phyloP scores from a whole-genome alignment of 1,140 invertebrate genomes.

The Drosophila setifemur region DNA sequence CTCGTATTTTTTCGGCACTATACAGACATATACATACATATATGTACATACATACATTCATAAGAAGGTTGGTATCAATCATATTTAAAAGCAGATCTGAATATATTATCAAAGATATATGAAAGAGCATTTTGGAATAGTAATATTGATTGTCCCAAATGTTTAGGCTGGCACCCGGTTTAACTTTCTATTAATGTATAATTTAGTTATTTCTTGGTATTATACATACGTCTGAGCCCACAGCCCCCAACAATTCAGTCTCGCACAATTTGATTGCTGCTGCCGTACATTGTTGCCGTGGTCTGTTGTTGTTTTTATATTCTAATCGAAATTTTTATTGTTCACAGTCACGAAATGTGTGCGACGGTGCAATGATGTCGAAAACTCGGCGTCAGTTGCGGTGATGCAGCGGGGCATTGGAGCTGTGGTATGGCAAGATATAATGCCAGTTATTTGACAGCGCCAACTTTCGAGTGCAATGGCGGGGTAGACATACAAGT shows the following conservation, averaged over 20 bases:
- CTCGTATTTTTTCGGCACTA: no score
- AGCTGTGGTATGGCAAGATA: slow-evolving; percentile 7
- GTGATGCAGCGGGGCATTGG: slow-evolving; percentile 30
- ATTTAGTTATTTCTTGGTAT: slow-evolving; percentile 64
- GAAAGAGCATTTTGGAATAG: no score
- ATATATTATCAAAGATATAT: no score
- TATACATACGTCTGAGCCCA: slow-evolving; percentile 45
- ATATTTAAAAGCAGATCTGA: no score
- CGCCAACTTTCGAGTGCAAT: slow-evolving; percentile 66
- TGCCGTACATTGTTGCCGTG: slow-evolving; percentile 29
- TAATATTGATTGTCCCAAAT: no score
- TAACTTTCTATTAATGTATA: slow-evolving; percentile 79
- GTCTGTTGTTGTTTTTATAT: slow-evolving; percentile 70
- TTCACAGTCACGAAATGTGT: slow-evolving; percentile 71
- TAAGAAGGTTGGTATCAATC: no score
- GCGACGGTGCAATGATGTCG: slow-evolving; percentile 50
- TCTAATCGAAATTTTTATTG: slow-evolving; percentile 80
- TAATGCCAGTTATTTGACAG: slow-evolving; percentile 81
- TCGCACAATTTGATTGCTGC: slow-evolving; percentile 61
- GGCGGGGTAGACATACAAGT: slow-evolving; percentile 37
- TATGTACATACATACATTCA: no score
- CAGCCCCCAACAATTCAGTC: slow-evolving; percentile 15
- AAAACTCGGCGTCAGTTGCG: slow-evolving; percentile 43
- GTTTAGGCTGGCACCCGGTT: slow-evolving; percentile 32
- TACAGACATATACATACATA: no score